phyloP scores from a whole-genome alignment of 2,888 invertebrate species.

The Muschampia staudingeri region DNA sequence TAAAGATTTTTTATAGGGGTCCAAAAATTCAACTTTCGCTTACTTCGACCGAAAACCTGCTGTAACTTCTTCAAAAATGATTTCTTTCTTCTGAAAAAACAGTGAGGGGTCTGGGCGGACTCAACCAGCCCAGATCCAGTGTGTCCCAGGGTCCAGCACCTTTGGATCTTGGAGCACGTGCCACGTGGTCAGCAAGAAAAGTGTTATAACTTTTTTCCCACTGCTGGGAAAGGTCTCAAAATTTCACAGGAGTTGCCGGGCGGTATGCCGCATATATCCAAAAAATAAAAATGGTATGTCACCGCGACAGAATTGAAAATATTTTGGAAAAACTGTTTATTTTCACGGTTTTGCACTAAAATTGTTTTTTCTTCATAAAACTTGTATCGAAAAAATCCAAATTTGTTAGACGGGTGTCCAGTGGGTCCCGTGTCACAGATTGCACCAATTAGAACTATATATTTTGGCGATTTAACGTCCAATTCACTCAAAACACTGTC shows the following conservation, averaged over 20 bases:
- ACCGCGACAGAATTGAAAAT: not conserved
- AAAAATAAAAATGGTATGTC: not conserved
- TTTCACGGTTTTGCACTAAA: not conserved
- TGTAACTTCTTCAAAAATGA: no score
- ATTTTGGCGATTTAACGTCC: not conserved
- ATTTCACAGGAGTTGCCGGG: no score
- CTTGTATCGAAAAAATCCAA: no score
- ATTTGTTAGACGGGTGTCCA: not conserved
- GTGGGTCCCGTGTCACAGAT: not conserved
- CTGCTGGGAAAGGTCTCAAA: not conserved
- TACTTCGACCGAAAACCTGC: no score
- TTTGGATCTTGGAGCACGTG: not conserved
- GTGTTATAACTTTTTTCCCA: not conserved
- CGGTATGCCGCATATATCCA: no score
- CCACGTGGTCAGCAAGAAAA: not conserved
- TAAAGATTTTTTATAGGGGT: no score
- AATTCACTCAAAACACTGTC: not conserved
- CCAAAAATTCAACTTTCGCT: no score
- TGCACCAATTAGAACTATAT: not conserved
- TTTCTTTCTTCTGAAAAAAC: not conserved
- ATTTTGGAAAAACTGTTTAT: not conserved
- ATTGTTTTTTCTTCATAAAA: no score
- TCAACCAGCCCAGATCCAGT: not conserved
- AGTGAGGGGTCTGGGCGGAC: constrained; percentile 3
- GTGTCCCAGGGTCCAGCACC: not conserved